Evolutionary conservation across 2,113 vertebrate genomes (phyloP), one percentile per base, ranked within the genome.

Genomic region (Passer montanus): DNA sequence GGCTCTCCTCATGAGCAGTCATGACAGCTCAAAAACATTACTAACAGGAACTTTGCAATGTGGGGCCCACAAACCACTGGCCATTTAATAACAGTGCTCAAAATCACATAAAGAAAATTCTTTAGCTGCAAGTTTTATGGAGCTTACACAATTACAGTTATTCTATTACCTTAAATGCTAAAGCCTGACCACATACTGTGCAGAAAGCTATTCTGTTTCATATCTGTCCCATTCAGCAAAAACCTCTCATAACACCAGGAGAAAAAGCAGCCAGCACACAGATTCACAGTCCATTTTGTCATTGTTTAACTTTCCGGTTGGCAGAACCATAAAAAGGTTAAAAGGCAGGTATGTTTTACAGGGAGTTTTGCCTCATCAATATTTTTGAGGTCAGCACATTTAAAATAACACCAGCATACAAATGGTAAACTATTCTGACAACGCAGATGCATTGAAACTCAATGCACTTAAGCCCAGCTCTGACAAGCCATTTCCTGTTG

Each of bases 251-350:
- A 93, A 96, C 79, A 94, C 30, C n/a, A 58, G 33, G 58, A 89
- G 62, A 26, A 56, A 95, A 84, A 93, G 46, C 70, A 83, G 89
- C 46, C 79, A 89, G 64, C 46, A 67, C 52, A 86, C 39, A 90
- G 69, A 96, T 90, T 88, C 75, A 68, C 87, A 92, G 76, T 28
- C 86, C 58, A 47, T 89, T 93, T 85, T 95, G 87, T 95, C 94
- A 91, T 66, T 94, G 82, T 90, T 96, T 94, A 95, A 91, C 78
- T 84, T 91, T 91, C 74, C 13, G 3, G 22, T 41, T 94, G 84
- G 67, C 62, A 96, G 92, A 94, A 90, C 66, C 69, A 81, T 67
- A 67, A 93, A 89, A 94, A 92, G 75, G 73, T 80, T 63, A 91
- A 93, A 89, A 62, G 55, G 69, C 56, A 91, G 84, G 79, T 84